Conservation (phyloP, 2,888 invertebrate species). For the Watsonalla cultraria region DNA sequence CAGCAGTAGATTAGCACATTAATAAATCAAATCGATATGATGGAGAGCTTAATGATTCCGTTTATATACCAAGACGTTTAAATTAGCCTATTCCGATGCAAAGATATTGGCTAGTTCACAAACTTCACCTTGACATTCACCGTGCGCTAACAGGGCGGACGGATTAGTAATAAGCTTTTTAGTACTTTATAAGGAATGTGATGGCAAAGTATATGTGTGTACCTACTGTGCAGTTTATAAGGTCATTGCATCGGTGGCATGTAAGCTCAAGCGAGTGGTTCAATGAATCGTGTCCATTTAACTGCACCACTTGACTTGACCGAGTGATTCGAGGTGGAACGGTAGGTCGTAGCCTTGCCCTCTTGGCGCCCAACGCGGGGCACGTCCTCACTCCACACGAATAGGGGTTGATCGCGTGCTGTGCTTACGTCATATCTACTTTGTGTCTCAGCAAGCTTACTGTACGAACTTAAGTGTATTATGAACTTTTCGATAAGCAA, state of each 20-base stretch:
- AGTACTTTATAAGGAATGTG: neutral
- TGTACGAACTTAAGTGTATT: conserved; percentile 16
- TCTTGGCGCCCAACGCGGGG: conserved; percentile 42
- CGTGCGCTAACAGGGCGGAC: neutral
- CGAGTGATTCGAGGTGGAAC: conserved; percentile 12
- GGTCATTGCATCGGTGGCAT: neutral
- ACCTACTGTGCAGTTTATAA: too few relatives aligned
- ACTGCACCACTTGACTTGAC: conserved; percentile 24
- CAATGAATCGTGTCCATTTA: conserved; percentile 18
- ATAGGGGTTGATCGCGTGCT: conserved; percentile 37
- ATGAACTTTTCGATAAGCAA: neutral
- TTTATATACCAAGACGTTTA: conserved; percentile 8
- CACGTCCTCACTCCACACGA: conserved; percentile 22
- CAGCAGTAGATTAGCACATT: too few relatives aligned
- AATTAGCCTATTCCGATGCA: conserved; percentile 13
- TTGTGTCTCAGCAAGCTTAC: conserved; percentile 26
- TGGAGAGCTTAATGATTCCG: too few relatives aligned
- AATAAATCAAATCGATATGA: too few relatives aligned
- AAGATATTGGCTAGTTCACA: conserved; percentile 17
- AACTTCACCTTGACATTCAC: conserved; percentile 19
- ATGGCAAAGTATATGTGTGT: too few relatives aligned
- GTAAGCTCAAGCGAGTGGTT: conserved; percentile 16
- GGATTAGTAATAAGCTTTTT: neutral
- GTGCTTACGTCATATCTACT: conserved; percentile 34
- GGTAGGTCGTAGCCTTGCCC: conserved; percentile 50